Percentiles rank a stretch among this genome's conserved stretches.
Conservation (phyloP, 2,888 invertebrate genomes). For the Cosmorhoe ocellata region DNA sequence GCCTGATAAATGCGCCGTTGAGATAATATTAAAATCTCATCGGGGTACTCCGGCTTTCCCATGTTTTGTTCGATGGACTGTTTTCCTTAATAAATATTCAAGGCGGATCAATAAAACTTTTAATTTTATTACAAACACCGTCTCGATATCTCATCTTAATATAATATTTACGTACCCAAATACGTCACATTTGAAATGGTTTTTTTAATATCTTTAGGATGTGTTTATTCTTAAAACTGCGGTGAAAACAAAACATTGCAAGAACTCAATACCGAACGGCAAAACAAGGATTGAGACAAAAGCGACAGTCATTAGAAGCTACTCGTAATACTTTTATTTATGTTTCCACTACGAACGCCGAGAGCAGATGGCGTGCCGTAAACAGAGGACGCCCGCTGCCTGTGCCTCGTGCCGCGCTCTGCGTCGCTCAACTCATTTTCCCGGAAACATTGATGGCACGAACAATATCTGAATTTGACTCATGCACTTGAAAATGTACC, state of each 20-base stretch:
- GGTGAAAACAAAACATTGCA: constrained; percentile 6
- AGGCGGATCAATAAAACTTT: constrained; percentile 8
- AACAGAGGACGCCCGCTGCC: constrained; percentile 32
- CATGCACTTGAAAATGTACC: constrained; percentile 22
- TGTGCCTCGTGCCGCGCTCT: no score
- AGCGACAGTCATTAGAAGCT: constrained; percentile 15
- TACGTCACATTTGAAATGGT: constrained; percentile 1
- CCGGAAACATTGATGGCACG: constrained; percentile 29
- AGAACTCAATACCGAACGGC: background rate
- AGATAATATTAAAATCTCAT: constrained; percentile 31
- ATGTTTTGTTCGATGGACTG: constrained; percentile 15
- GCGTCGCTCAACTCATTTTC: constrained; percentile 23
- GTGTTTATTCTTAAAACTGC: background rate
- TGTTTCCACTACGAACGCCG: constrained; percentile 15
- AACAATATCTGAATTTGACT: constrained; percentile 32
- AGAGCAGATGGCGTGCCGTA: constrained; percentile 23
- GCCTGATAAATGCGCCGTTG: constrained; percentile 26
- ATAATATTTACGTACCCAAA: background rate
- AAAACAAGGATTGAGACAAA: constrained; percentile 12
- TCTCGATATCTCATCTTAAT: background rate
- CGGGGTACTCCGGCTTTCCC: constrained; percentile 30
- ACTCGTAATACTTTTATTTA: constrained; percentile 18
- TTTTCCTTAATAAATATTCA: constrained; percentile 33
- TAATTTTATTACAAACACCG: background rate
- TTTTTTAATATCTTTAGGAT: background rate